These are phyloP conservation scores for Pantherophis guttatus DNA, from an alignment of 2,113 vertebrate species.

Conservation along the genomic window DNA sequence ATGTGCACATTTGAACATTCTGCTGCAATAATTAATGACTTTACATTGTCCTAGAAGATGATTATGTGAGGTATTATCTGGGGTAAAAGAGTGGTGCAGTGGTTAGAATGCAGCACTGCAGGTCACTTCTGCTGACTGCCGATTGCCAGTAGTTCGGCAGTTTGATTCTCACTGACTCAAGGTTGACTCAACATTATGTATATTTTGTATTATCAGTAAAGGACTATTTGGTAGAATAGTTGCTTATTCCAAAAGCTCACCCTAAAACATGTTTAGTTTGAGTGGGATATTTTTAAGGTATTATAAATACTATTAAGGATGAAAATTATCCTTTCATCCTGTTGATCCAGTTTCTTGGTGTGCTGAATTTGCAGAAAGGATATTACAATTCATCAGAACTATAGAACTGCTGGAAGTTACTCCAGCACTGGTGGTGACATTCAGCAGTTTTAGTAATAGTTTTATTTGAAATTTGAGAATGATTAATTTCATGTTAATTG, in stretches of 20 bases:
- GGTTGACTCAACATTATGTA: neutral
- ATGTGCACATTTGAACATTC: neutral
- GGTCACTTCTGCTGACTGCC: too few species aligned
- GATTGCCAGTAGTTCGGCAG: too few species aligned
- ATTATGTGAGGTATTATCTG: neutral
- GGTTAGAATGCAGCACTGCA: too few species aligned
- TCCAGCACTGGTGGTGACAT: constrained; percentile 32
- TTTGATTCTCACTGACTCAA: too few species aligned
- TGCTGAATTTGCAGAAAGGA: neutral
- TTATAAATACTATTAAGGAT: constrained; percentile 39
- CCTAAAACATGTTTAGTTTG: neutral
- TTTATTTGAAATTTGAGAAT: constrained; percentile 27
- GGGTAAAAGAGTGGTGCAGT: too few species aligned
- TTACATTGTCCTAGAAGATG: neutral
- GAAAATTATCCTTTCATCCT: constrained; percentile 20
- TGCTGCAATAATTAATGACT: neutral
- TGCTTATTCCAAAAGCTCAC: neutral
- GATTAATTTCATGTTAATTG: constrained; percentile 35
- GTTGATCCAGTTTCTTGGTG: neutral
- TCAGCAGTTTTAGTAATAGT: constrained; percentile 37
- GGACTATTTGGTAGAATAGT: neutral
- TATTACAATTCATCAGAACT: constrained; percentile 21
- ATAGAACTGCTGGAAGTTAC: constrained; percentile 30
- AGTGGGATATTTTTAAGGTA: constrained; percentile 5
- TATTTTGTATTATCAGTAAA: neutral